Evolutionary conservation across 2,888 invertebrate species (phyloP).

Genomic region (Hypselothyrea guttata): DNA sequence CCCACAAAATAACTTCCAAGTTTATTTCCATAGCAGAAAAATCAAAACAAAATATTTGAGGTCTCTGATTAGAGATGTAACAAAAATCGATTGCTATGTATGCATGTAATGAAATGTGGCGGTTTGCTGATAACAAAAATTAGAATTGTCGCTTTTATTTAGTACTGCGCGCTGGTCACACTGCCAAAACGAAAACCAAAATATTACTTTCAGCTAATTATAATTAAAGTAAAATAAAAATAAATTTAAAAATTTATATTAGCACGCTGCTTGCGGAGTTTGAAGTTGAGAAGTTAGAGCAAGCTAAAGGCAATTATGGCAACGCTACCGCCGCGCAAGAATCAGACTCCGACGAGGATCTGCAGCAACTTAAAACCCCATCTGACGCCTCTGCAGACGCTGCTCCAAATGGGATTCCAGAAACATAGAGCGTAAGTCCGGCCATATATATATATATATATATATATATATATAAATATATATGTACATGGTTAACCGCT

Average conservation of each 20-base stretch:
- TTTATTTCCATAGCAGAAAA: conserved; percentile 55
- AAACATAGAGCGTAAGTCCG: conserved; percentile 94
- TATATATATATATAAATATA: too few relatives aligned
- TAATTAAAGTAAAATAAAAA: conserved; percentile 6
- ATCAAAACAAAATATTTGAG: too few relatives aligned
- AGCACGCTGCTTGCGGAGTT: not conserved
- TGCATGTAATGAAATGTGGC: too few relatives aligned
- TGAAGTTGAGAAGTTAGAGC: too few relatives aligned
- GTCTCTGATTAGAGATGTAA: too few relatives aligned
- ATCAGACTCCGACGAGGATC: conserved; percentile 88
- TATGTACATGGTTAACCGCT: too few relatives aligned
- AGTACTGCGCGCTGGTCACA: conserved; percentile 48
- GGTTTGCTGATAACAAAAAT: too few relatives aligned
- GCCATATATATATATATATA: too few relatives aligned
- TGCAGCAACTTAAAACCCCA: conserved; percentile 85
- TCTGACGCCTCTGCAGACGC: conserved; percentile 89
- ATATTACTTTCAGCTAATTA: conserved; percentile 28
- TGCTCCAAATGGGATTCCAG: conserved; percentile 94
- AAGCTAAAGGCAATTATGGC: conserved; percentile 85
- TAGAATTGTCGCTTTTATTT: too few relatives aligned
- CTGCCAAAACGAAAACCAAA: conserved; percentile 46
- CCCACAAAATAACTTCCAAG: conserved; percentile 68
- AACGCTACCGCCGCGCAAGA: conserved; percentile 89
- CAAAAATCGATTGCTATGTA: too few relatives aligned
- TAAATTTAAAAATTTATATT: not conserved